Percentiles rank a stretch among this genome's conserved stretches.
Conservation (phyloP, 2,888 invertebrate genomes). For the Euproctis similis region DNA sequence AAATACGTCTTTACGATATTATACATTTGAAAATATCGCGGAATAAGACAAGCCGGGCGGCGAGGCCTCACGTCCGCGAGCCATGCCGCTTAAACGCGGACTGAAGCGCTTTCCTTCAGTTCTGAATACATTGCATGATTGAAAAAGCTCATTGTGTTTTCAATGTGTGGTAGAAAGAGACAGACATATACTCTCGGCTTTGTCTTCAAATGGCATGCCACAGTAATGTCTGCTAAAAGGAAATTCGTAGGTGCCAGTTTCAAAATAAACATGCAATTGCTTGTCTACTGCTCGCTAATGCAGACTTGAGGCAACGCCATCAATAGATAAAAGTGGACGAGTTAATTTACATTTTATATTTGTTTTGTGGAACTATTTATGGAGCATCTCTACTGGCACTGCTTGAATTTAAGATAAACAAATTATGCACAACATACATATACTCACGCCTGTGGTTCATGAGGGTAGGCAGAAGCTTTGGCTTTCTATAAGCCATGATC, state of each 20-base stretch:
- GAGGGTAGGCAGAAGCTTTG: no score
- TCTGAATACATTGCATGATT: conserved; percentile 36
- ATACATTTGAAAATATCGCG: conserved; percentile 36
- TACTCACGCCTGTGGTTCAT: no score
- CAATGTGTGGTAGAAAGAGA: conserved; percentile 43
- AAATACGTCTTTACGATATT: conserved; percentile 33
- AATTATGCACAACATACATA: no score
- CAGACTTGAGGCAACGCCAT: no score
- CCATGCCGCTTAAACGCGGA: conserved; percentile 64
- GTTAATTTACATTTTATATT: no score
- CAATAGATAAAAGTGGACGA: no score
- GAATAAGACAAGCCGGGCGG: conserved; percentile 35
- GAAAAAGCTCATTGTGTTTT: conserved; percentile 44
- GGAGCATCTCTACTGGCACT: no score
- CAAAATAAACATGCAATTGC: conserved; percentile 62
- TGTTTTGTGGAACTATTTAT: no score
- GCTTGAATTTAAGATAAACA: no score
- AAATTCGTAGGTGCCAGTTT: conserved; percentile 56
- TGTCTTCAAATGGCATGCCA: conserved; percentile 28
- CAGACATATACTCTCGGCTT: conserved; percentile 19
- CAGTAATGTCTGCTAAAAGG: conserved; percentile 42
- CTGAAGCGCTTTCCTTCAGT: conserved; percentile 48
- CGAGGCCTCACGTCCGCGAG: conserved; percentile 42
- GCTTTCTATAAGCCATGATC: no score
- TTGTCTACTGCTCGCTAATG: no score